Percentiles rank a stretch among this genome's conserved stretches.
phyloP scores from a whole-genome alignment of 2,797 vertebrate genomes.

The Synaphobranchus kaupii region DNA sequence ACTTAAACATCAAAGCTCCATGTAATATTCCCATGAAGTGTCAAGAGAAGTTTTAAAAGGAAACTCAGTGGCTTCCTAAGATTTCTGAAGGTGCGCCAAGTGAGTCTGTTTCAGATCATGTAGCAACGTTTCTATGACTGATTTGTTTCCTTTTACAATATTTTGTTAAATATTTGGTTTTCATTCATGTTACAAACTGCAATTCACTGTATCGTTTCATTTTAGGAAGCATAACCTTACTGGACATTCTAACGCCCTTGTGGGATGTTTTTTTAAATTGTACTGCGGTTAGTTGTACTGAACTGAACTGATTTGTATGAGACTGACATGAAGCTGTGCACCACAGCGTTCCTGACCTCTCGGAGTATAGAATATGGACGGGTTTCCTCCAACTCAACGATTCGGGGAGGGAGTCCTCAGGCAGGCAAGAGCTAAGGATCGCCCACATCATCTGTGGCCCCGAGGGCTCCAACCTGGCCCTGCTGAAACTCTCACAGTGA shows the following conservation, averaged over 20 bases:
- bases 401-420: slow-evolving; percentile 70
- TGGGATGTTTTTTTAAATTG: neutral
- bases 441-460: slow-evolving; percentile 91
- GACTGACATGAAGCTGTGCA: neutral
- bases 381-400: slow-evolving; percentile 88
- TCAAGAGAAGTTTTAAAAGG: neutral
- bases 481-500: slow-evolving; percentile 89
- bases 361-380: slow-evolving; percentile 89
- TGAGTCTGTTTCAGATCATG: neutral
- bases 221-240: neutral
- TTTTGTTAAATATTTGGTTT: neutral
- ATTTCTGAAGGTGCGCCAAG: neutral
- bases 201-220: neutral
- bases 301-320: neutral
- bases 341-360: slow-evolving; percentile 86
- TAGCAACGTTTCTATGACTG: too few species aligned
- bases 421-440: slow-evolving; percentile 80
- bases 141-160: neutral
- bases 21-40: neutral
- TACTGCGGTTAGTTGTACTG: too few species aligned
- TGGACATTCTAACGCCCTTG: neutral
- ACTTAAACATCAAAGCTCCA: neutral
- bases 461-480: slow-evolving; percentile 87
- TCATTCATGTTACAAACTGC: neutral
- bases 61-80: neutral